phyloP scores from a whole-genome alignment of 2,113 vertebrate genomes.

The Lepus europaeus region DNA sequence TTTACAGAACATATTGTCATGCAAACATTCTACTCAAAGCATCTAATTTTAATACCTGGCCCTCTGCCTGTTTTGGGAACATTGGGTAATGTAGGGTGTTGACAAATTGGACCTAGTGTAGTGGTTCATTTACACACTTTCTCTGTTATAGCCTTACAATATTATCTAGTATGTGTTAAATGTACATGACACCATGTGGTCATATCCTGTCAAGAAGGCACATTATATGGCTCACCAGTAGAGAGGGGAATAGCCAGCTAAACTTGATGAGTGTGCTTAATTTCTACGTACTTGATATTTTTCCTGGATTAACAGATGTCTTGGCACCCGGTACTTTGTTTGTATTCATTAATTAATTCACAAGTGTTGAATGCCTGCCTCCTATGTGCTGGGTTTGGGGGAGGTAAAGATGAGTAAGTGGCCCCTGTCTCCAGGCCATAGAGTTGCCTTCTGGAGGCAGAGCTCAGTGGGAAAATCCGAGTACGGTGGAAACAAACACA shows the following conservation, averaged over 20 bases:
- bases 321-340: constrained; percentile 61
- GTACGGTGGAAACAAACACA: background rate
- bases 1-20: background rate
- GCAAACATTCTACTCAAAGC: background rate
- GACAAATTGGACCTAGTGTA: background rate
- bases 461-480: background rate
- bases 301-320: constrained; percentile 65
- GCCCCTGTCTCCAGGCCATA: background rate
- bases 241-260: background rate
- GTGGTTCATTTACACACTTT: background rate
- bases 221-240: background rate
- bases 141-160: background rate
- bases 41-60: background rate
- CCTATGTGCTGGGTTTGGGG: background rate
- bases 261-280: background rate
- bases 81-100: background rate
- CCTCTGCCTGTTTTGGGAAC: background rate
- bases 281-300: constrained; percentile 64
- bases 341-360: constrained; percentile 72
- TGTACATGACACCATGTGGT: background rate
- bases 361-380: constrained; percentile 51
- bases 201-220: background rate
- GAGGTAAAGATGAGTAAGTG: background rate
- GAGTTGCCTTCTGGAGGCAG: background rate
- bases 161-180: background rate